These are phyloP conservation scores for Neoaliturus tenellus DNA, from an alignment of 2,888 invertebrate genomes.

Conservation along the genomic window DNA sequence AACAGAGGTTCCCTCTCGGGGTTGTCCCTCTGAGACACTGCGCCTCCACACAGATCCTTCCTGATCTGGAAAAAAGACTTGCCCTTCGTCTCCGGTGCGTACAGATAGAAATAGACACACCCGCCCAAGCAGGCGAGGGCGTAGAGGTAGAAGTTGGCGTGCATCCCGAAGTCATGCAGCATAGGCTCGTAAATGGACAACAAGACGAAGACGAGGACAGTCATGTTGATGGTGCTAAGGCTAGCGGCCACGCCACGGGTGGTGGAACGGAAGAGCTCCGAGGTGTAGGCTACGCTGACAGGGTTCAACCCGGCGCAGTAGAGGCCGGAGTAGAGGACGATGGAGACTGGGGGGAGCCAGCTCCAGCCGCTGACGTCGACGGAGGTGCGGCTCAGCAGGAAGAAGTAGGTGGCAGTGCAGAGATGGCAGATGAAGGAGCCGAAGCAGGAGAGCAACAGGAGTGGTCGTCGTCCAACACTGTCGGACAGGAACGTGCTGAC, in stretches of 20 bases:
- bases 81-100: constrained; percentile 26
- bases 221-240: constrained; percentile 37
- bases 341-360: constrained; percentile 25
- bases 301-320: constrained; percentile 21
- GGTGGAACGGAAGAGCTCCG: constrained; percentile 25
- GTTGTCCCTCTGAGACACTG: not conserved
- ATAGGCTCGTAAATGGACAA: constrained; percentile 33
- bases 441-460: constrained; percentile 16
- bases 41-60: constrained; percentile 28
- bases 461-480: constrained; percentile 10
- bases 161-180: constrained; percentile 23
- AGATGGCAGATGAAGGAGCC: constrained; percentile 21
- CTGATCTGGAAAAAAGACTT: constrained; percentile 36
- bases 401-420: not conserved
- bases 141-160: constrained; percentile 24
- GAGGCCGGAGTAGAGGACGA: constrained; percentile 39
- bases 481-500: constrained; percentile 13
- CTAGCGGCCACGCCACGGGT: constrained; percentile 22
- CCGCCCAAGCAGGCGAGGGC: constrained; percentile 7
- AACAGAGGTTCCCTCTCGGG: constrained; percentile 37
- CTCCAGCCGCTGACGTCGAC: constrained; percentile 16
- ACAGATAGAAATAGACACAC: constrained; percentile 17
- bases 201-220: constrained; percentile 24
- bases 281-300: constrained; percentile 32
- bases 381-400: not conserved